Evolutionary conservation across 23 tunicate species (phyloP).

Genomic region (Aplidium turbinatum): DNA sequence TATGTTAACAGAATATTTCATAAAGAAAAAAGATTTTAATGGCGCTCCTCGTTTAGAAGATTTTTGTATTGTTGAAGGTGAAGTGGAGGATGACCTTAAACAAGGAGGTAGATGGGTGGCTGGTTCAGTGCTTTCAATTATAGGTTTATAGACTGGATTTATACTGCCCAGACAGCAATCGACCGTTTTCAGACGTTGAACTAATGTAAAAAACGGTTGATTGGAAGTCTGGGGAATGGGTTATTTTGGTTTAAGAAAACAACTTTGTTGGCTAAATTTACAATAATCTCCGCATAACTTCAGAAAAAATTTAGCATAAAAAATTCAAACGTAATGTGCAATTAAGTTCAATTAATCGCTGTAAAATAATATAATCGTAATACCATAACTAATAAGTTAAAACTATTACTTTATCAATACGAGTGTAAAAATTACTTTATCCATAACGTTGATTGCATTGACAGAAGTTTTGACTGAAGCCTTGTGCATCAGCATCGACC

Average conservation of each 20-base stretch:
- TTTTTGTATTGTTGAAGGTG: constrained; percentile 10
- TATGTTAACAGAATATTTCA: constrained; percentile 15
- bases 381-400: too few relatives aligned
- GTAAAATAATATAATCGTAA: neutral
- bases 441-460: neutral
- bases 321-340: neutral
- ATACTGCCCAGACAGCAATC: too few relatives aligned
- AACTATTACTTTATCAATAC: too few relatives aligned
- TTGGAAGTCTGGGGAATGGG: too few relatives aligned
- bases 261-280: too few relatives aligned
- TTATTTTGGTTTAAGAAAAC: too few relatives aligned
- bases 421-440: too few relatives aligned
- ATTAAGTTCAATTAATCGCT: neutral
- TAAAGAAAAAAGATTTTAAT: constrained; percentile 3
- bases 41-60: constrained; percentile 6
- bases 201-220: too few relatives aligned
- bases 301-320: neutral
- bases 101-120: constrained; percentile 35
- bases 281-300: too few relatives aligned
- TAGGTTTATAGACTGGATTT: too few relatives aligned
- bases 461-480: constrained; percentile 37
- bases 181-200: too few relatives aligned
- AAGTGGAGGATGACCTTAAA: neutral
- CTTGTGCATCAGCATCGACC: constrained; percentile 22
- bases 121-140: too few relatives aligned